These are phyloP conservation scores for Pseudomyrmex gracilis DNA, from an alignment of 1,140 invertebrate species.

Conservation along the genomic window DNA sequence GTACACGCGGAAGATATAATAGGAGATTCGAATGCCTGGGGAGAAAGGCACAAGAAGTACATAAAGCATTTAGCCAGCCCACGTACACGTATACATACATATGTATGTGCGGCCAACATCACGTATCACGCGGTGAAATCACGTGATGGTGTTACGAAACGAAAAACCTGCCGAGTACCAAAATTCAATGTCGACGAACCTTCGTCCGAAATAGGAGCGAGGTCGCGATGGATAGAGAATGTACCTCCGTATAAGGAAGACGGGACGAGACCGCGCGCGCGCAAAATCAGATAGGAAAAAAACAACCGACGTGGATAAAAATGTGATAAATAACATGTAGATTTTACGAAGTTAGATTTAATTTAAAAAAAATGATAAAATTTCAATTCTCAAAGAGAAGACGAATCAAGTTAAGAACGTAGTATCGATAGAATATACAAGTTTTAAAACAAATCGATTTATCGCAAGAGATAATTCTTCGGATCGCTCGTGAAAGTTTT, in stretches of 20 bases:
- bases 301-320: too few relatives aligned
- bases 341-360: too few relatives aligned
- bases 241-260: not conserved
- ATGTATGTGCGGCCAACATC: conserved; percentile 12
- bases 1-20: conserved; percentile 13
- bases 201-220: conserved; percentile 39
- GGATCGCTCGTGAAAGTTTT: too few relatives aligned
- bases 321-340: too few relatives aligned
- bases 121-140: conserved; percentile 52
- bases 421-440: too few relatives aligned
- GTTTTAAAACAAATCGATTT: too few relatives aligned
- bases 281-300: too few relatives aligned
- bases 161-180: conserved; percentile 56
- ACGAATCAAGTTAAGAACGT: too few relatives aligned
- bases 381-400: too few relatives aligned
- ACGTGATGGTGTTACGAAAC: conserved; percentile 69
- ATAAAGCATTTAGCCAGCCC: conserved; percentile 60
- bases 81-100: conserved; percentile 45
- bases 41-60: conserved; percentile 41
- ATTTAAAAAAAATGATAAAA: too few relatives aligned
- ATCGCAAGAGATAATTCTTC: too few relatives aligned
- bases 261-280: not conserved
- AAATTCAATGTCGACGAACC: conserved; percentile 70
- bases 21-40: conserved; percentile 70
- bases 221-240: conserved; percentile 19